Conservation (phyloP, 2,113 vertebrate species). For the Octodon degus region DNA sequence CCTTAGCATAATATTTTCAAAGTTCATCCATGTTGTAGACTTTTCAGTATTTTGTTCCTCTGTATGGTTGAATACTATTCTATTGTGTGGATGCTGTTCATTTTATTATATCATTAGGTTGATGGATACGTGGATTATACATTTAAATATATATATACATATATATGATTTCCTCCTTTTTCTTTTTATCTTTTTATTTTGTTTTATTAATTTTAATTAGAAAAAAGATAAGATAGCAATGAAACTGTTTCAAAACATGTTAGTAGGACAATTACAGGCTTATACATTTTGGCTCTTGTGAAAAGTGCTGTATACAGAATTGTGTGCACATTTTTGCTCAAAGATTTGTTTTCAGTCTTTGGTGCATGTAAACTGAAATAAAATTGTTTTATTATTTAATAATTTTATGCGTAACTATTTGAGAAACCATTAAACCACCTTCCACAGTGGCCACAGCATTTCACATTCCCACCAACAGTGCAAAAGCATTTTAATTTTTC, state of each 20-base stretch:
- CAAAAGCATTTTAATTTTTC: background rate
- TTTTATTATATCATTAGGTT: background rate
- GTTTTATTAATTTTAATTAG: no score
- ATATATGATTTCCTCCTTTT: no score
- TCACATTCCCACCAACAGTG: background rate
- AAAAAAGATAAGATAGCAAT: no score
- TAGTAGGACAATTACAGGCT: background rate
- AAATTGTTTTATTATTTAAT: background rate
- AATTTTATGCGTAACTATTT: background rate
- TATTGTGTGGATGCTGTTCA: background rate
- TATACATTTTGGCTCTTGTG: background rate
- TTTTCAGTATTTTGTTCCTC: background rate
- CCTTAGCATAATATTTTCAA: background rate
- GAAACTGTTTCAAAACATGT: no score
- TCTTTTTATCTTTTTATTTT: no score
- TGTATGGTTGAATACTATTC: background rate
- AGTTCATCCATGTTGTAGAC: background rate
- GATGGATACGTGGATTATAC: background rate
- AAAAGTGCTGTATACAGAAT: background rate
- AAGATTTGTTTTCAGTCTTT: conserved; percentile 15
- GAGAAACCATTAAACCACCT: background rate
- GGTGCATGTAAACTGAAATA: background rate
- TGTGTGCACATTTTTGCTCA: background rate
- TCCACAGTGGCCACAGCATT: background rate
- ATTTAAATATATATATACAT: background rate